A percentile compares a stretch with the other conserved stretches of the same genome.
Conservation (phyloP, 2,888 invertebrate genomes). For the Drosophila vallismaia region DNA sequence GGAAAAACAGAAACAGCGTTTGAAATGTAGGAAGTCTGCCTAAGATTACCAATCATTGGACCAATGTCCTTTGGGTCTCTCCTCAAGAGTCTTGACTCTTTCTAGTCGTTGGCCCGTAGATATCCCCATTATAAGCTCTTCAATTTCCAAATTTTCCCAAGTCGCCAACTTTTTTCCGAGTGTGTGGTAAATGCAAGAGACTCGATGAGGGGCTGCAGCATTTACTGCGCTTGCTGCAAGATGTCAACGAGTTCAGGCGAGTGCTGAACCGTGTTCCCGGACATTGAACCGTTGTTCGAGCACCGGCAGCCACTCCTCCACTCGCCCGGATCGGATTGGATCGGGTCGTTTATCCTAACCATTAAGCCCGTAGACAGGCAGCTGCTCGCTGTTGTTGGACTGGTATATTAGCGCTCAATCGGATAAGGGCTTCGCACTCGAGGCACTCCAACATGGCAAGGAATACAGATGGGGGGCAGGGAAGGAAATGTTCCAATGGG, state of each 20-base stretch:
- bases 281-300: conserved; percentile 50
- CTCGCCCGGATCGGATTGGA: neutral
- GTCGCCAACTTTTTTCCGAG: neutral
- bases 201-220: conserved; percentile 24
- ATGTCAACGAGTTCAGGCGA: conserved; percentile 41
- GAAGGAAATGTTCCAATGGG: neutral
- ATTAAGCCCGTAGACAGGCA: conserved; percentile 13
- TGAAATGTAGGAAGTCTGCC: too few species aligned
- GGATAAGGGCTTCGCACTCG: conserved; percentile 10
- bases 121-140: neutral
- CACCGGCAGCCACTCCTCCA: conserved; percentile 6
- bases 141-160: neutral
- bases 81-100: too few species aligned
- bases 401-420: conserved; percentile 11
- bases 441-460: neutral
- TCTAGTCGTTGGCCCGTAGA: neutral
- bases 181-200: conserved; percentile 12
- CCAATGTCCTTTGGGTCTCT: too few species aligned
- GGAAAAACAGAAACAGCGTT: neutral
- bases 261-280: conserved; percentile 49
- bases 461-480: neutral
- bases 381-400: neutral
- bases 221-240: conserved; percentile 24
- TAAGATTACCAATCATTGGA: too few species aligned
- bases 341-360: conserved; percentile 18